Percentiles rank a stretch among this genome's conserved stretches.
Evolutionary conservation across 2,888 invertebrate species (phyloP).

Genomic region (Aporophyla nigra): DNA sequence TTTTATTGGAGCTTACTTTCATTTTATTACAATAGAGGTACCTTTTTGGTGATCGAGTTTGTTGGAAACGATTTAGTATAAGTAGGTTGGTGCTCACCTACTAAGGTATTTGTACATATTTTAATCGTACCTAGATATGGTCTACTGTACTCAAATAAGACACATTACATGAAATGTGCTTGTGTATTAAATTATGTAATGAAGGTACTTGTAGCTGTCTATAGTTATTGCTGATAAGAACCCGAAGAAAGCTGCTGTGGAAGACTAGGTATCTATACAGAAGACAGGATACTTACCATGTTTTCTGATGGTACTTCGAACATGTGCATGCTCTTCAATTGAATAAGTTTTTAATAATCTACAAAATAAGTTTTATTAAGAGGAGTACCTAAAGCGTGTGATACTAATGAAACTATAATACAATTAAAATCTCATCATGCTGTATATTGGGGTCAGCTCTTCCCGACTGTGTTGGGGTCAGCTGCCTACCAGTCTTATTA

Average conservation of each 20-base stretch:
- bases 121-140: neutral
- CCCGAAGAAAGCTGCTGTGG: neutral
- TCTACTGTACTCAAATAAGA: neutral
- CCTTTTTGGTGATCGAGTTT: constrained; percentile 45
- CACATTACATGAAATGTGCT: neutral
- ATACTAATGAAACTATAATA: neutral
- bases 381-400: neutral
- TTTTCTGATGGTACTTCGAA: neutral
- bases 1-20: constrained; percentile 42
- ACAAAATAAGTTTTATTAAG: neutral
- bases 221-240: neutral
- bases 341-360: neutral
- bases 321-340: neutral
- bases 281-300: neutral
- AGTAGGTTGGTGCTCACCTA: neutral
- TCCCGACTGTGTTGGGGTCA: too few relatives aligned
- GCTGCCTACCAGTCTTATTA: too few relatives aligned
- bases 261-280: neutral
- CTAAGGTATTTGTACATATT: neutral
- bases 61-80: constrained; percentile 21
- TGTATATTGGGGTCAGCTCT: too few relatives aligned
- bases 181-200: neutral
- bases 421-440: too few relatives aligned
- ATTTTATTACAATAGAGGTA: constrained; percentile 31
- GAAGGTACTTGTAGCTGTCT: neutral